Evolutionary conservation across 2,888 invertebrate species (phyloP).

Genomic region (Heliconius ethilla): DNA sequence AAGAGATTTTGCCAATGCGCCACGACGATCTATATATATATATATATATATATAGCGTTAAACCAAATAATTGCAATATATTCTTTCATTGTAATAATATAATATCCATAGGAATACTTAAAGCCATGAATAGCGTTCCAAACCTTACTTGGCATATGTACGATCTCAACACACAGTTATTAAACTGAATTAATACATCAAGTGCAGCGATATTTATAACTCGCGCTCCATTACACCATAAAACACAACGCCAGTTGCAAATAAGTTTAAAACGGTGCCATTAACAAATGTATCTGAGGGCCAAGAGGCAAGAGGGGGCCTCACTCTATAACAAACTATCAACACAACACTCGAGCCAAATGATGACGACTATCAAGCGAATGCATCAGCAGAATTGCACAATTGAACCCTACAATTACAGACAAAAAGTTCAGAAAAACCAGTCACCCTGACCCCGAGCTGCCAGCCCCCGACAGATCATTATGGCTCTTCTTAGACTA

Average conservation of each 20-base stretch:
- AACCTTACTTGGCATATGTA: conserved; percentile 7
- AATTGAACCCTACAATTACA: conserved; percentile 66
- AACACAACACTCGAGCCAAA: conserved; percentile 67
- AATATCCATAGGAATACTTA: not conserved
- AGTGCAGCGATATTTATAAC: conserved; percentile 29
- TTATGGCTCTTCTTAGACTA: conserved; percentile 50
- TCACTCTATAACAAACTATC: conserved; percentile 73
- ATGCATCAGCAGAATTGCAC: conserved; percentile 78
- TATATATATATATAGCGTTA: not conserved
- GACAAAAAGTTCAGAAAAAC: conserved; percentile 59
- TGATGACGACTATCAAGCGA: conserved; percentile 68
- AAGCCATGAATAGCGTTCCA: not conserved
- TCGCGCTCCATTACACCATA: conserved; percentile 31
- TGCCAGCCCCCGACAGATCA: conserved; percentile 37
- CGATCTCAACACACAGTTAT: conserved; percentile 4
- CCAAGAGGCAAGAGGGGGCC: conserved; percentile 38
- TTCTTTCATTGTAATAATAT: not conserved
- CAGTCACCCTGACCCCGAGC: conserved; percentile 53
- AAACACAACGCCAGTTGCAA: conserved; percentile 38
- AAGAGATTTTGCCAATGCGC: too few species aligned
- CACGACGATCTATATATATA: too few species aligned
- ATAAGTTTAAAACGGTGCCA: conserved; percentile 47
- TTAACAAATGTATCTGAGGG: conserved; percentile 51
- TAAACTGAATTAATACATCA: conserved; percentile 6
- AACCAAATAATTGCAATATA: not conserved